These are phyloP conservation scores for Saturnia pavonia DNA, from an alignment of 2,888 invertebrate species.

Conservation along the genomic window DNA sequence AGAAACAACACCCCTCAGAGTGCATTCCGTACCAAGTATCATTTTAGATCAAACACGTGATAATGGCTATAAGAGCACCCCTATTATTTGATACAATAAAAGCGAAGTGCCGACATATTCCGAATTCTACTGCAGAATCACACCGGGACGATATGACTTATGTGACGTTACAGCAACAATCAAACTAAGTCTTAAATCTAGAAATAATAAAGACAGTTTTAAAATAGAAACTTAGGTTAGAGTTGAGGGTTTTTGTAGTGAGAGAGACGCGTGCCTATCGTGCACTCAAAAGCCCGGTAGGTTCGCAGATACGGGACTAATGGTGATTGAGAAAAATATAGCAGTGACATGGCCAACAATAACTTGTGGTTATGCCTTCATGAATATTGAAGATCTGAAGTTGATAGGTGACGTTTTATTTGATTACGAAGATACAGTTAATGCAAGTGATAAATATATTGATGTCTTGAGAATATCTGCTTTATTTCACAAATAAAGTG, in stretches of 20 bases:
- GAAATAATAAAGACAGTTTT: conserved; percentile 36
- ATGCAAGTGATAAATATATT: conserved; percentile 56
- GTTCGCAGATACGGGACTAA: conserved; percentile 76
- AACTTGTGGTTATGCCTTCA: conserved; percentile 78
- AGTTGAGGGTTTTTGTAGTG: conserved; percentile 61
- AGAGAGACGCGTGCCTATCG: conserved; percentile 50
- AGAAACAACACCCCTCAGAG: conserved; percentile 54
- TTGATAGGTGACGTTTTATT: conserved; percentile 67
- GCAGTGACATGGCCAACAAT: conserved; percentile 64
- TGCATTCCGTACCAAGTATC: conserved; percentile 70
- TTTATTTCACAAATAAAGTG: background rate
- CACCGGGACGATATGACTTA: conserved; percentile 51
- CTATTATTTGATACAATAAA: conserved; percentile 82
- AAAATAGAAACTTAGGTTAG: conserved; percentile 27
- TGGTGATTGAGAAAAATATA: conserved; percentile 82
- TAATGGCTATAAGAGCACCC: conserved; percentile 80
- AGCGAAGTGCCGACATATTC: conserved; percentile 82
- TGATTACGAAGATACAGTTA: conserved; percentile 49
- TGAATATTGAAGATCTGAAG: conserved; percentile 78
- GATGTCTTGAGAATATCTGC: background rate
- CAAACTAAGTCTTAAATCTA: conserved; percentile 33
- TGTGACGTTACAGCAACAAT: conserved; percentile 32
- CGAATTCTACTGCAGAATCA: conserved; percentile 74
- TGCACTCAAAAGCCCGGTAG: conserved; percentile 70
- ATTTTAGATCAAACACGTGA: conserved; percentile 82